These are phyloP conservation scores for Xylocopa sonorina DNA, from an alignment of 1,140 invertebrate species.

Conservation along the genomic window DNA sequence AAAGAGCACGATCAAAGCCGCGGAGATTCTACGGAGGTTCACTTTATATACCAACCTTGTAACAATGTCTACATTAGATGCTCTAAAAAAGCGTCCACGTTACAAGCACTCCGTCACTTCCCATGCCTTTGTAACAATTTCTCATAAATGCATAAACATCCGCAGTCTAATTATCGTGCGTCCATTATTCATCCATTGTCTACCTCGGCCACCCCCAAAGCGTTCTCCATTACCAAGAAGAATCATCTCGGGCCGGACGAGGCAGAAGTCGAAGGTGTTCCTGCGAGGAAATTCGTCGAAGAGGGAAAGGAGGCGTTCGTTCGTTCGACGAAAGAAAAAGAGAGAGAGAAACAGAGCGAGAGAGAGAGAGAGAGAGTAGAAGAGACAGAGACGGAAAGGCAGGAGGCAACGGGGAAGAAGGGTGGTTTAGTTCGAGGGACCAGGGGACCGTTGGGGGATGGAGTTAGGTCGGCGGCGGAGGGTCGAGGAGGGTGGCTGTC, in stretches of 20 bases:
- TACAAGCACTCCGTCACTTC: too few relatives aligned
- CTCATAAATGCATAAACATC: too few relatives aligned
- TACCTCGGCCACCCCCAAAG: not conserved
- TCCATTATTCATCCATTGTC: too few relatives aligned
- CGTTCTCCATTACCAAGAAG: not conserved
- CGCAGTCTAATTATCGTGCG: too few relatives aligned
- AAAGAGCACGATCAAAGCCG: too few relatives aligned
- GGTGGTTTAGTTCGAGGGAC: conserved; percentile 45
- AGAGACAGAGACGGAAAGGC: conserved; percentile 4
- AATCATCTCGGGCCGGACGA: not conserved
- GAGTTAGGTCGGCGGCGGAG: conserved; percentile 63
- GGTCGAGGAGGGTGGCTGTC: conserved; percentile 77
- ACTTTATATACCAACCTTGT: too few relatives aligned
- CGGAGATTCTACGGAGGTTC: too few relatives aligned
- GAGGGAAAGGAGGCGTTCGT: not conserved
- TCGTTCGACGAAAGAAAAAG: not conserved
- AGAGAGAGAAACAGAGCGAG: too few relatives aligned
- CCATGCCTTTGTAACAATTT: too few relatives aligned
- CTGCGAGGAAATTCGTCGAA: conserved; percentile 21
- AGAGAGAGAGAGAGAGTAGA: too few relatives aligned
- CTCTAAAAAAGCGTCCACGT: too few relatives aligned
- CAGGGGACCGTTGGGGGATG: conserved; percentile 63
- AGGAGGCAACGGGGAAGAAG: conserved; percentile 30
- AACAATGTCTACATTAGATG: too few relatives aligned
- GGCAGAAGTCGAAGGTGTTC: not conserved